phyloP scores from a whole-genome alignment of 1,140 invertebrate species.

The Diorhabda sublineata region DNA sequence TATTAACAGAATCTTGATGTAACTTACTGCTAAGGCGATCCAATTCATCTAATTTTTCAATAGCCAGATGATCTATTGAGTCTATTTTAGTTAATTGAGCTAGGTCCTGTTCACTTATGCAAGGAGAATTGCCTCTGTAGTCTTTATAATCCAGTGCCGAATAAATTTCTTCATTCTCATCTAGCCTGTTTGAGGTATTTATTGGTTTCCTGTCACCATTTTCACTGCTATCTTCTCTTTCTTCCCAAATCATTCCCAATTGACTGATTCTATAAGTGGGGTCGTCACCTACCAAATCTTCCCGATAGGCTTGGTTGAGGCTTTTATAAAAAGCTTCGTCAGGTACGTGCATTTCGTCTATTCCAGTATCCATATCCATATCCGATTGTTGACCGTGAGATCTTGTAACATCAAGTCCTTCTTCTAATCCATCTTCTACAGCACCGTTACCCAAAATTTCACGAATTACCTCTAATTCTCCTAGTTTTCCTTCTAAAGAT shows the following conservation, averaged over 20 bases:
- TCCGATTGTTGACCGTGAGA: conserved; percentile 44
- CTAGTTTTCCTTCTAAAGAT: conserved; percentile 29
- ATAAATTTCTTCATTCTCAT: conserved; percentile 64
- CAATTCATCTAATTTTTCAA: conserved; percentile 73
- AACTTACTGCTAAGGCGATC: conserved; percentile 70
- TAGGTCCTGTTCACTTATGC: conserved; percentile 72
- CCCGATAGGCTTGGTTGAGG: conserved; percentile 80
- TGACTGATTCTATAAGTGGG: conserved; percentile 59
- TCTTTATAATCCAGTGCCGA: conserved; percentile 75
- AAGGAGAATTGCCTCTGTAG: conserved; percentile 68
- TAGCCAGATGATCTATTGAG: conserved; percentile 69
- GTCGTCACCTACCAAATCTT: conserved; percentile 67
- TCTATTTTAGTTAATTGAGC: conserved; percentile 69
- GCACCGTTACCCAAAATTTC: conserved; percentile 59
- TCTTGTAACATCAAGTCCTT: conserved; percentile 53
- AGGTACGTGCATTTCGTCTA: conserved; percentile 57
- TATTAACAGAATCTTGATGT: conserved; percentile 72
- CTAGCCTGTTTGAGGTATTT: conserved; percentile 44
- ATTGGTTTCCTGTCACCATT: conserved; percentile 48
- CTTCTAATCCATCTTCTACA: conserved; percentile 58
- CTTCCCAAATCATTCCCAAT: conserved; percentile 80
- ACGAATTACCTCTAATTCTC: conserved; percentile 56
- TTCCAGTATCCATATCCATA: conserved; percentile 49
- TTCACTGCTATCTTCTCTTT: conserved; percentile 52
- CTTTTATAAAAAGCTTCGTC: conserved; percentile 86